Evolutionary conservation across 2,888 invertebrate species (phyloP).

Genomic region (Priapulus caudatus): DNA sequence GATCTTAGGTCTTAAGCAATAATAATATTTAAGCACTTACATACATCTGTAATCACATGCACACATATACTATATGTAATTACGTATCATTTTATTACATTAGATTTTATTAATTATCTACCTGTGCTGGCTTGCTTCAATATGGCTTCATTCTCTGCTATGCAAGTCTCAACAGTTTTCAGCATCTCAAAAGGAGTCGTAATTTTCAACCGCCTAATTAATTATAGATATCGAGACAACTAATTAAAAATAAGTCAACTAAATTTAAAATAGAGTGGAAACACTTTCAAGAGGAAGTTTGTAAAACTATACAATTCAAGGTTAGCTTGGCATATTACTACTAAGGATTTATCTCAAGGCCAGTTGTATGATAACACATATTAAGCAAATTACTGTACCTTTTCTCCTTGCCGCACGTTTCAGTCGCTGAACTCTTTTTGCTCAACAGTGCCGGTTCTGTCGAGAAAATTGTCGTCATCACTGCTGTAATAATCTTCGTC

Average conservation of each 20-base stretch:
- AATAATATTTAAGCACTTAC: too few species aligned
- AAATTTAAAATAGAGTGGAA: conserved; percentile 5
- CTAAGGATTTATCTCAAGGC: too few species aligned
- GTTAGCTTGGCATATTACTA: too few species aligned
- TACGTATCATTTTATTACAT: too few species aligned
- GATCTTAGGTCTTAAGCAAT: too few species aligned
- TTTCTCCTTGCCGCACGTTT: conserved; percentile 43
- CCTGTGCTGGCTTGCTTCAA: conserved; percentile 39
- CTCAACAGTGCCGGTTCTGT: conserved; percentile 81
- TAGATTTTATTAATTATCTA: too few species aligned
- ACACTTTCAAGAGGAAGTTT: neutral
- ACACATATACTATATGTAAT: too few species aligned
- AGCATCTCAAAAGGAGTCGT: conserved; percentile 49
- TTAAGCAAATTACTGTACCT: too few species aligned
- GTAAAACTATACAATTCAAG: neutral
- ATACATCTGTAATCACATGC: too few species aligned
- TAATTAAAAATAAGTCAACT: conserved; percentile 13
- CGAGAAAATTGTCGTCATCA: conserved; percentile 89
- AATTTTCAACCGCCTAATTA: conserved; percentile 42
- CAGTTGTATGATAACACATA: too few species aligned
- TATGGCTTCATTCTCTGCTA: conserved; percentile 48
- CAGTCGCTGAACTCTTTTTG: conserved; percentile 68
- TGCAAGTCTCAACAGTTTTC: conserved; percentile 42
- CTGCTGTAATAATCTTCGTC: conserved; percentile 85
- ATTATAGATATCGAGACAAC: too few species aligned